A percentile compares a stretch with the other conserved stretches of the same genome.
These are phyloP conservation scores for Trachelus iudaicus DNA, from an alignment of 2,888 invertebrate genomes.

Conservation along the genomic window DNA sequence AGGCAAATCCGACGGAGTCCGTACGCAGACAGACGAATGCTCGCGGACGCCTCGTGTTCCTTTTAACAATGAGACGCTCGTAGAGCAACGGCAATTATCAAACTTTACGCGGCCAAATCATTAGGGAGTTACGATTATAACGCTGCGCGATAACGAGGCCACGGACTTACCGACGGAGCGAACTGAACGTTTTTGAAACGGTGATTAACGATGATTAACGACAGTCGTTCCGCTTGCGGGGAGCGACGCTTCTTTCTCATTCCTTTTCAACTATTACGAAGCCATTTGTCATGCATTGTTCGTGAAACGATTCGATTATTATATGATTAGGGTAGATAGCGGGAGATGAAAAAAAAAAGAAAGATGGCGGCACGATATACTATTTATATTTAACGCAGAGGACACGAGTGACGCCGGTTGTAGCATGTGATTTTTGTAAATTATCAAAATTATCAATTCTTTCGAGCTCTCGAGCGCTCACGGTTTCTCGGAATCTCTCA, in stretches of 20 bases:
- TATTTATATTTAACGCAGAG: not conserved
- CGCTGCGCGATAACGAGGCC: not conserved
- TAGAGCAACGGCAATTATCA: not conserved
- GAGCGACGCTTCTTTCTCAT: not conserved
- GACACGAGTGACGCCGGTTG: not conserved
- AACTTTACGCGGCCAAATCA: not conserved
- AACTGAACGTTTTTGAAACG: not conserved
- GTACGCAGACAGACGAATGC: not conserved
- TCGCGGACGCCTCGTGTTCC: not conserved
- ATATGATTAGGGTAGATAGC: not conserved
- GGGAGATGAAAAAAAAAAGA: not conserved
- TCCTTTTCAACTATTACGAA: not conserved
- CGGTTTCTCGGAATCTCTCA: too few relatives aligned
- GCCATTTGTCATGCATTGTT: not conserved
- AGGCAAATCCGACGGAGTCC: not conserved
- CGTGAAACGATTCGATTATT: not conserved
- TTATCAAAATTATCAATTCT: not conserved
- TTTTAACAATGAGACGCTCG: not conserved
- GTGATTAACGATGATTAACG: not conserved
- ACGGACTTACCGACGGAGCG: not conserved
- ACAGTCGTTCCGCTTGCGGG: not conserved
- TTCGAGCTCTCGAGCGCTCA: not conserved
- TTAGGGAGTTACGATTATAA: not conserved
- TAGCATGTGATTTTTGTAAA: not conserved
- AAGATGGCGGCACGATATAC: not conserved